Evolutionary conservation across 2,797 vertebrate species (phyloP).

Genomic region (Sebastes diploproa): DNA sequence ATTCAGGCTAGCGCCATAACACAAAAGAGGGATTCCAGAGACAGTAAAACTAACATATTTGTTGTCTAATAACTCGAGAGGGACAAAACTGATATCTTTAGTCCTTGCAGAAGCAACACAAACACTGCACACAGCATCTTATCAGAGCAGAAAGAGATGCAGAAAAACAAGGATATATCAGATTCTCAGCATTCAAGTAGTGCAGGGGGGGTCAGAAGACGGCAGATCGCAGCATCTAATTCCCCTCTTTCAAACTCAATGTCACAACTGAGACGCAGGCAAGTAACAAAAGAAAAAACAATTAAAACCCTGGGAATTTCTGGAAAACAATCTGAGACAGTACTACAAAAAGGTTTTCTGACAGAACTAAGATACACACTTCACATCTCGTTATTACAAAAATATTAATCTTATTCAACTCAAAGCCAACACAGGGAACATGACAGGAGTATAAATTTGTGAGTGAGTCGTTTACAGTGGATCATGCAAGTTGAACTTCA

Average conservation of each 20-base stretch:
- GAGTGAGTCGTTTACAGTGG: slow-evolving; percentile 30
- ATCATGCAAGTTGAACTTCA: slow-evolving; percentile 55
- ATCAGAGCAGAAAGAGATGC: slow-evolving; percentile 34
- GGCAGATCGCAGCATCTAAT: neutral
- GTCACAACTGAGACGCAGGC: slow-evolving; percentile 31
- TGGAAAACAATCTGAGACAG: slow-evolving; percentile 47
- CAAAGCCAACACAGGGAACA: slow-evolving; percentile 29
- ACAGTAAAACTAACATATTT: slow-evolving; percentile 54
- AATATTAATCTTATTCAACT: slow-evolving; percentile 74
- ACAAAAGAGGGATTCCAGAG: slow-evolving; percentile 50
- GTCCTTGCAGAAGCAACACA: slow-evolving; percentile 53
- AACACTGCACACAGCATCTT: slow-evolving; percentile 58
- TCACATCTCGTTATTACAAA: slow-evolving; percentile 70
- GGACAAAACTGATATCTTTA: slow-evolving; percentile 22
- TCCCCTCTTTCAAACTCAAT: slow-evolving; percentile 9
- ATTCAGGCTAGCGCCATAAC: slow-evolving; percentile 53
- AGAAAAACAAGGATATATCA: slow-evolving; percentile 31
- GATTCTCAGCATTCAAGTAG: slow-evolving; percentile 47
- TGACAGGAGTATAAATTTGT: slow-evolving; percentile 40
- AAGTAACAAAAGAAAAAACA: slow-evolving; percentile 7
- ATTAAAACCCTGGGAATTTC: slow-evolving; percentile 40
- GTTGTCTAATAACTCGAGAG: slow-evolving; percentile 4
- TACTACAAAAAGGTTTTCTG: slow-evolving; percentile 54
- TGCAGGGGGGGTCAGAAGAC: slow-evolving; percentile 1
- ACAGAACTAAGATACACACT: slow-evolving; percentile 61